A percentile compares a stretch with the other conserved stretches of the same genome.
Conservation (phyloP, 2,797 vertebrate species). For the Cheirogaleus major region DNA sequence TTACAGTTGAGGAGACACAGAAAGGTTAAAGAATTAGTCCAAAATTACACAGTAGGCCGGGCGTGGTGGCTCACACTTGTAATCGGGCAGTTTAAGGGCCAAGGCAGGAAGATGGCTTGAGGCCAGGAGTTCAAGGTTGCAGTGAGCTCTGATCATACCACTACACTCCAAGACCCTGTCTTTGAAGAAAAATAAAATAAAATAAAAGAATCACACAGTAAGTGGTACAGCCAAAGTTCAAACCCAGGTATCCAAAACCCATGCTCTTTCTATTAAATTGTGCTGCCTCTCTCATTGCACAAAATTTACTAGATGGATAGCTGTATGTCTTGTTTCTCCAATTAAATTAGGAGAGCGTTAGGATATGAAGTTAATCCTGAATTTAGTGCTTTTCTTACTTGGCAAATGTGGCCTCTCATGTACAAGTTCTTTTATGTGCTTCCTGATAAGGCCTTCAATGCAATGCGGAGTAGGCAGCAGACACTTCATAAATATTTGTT, state of each 20-base stretch:
- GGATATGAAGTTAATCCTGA: conserved; percentile 17
- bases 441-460: neutral
- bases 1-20: neutral
- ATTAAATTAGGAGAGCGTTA: neutral
- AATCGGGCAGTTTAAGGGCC: neutral
- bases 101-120: neutral
- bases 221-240: neutral
- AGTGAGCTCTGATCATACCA: neutral
- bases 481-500: conserved; percentile 28
- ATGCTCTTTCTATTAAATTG: neutral
- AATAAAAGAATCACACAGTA: neutral
- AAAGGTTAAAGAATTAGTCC: neutral
- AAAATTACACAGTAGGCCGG: neutral
- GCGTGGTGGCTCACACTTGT: neutral
- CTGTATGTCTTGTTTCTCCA: neutral
- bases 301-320: neutral
- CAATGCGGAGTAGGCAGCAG: neutral
- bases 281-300: neutral
- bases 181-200: neutral
- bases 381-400: conserved; percentile 12
- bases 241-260: neutral
- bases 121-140: neutral
- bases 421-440: neutral
- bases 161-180: neutral
- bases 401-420: neutral